Conservation (phyloP, 2,797 vertebrate genomes). For the Menidia menidia region DNA sequence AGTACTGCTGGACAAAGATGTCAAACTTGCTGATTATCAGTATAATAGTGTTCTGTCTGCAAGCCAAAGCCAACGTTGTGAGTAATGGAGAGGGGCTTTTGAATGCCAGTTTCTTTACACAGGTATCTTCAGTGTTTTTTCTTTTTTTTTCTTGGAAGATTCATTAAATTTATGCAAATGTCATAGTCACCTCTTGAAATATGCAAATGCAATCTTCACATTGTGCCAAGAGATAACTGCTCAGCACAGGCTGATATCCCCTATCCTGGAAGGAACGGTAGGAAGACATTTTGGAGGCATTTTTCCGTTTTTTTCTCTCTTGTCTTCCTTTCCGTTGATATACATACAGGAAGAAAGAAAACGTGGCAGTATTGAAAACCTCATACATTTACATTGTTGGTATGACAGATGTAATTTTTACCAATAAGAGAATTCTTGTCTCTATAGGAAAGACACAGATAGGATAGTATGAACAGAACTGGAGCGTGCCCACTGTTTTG, state of each 20-base stretch:
- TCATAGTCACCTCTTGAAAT: conserved; percentile 71
- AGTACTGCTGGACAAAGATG: conserved; percentile 64
- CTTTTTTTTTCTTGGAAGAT: conserved; percentile 53
- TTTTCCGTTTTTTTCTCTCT: conserved; percentile 9
- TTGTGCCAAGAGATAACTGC: conserved; percentile 55
- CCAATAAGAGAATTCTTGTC: background rate
- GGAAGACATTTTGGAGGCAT: conserved; percentile 17
- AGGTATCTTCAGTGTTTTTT: conserved; percentile 59
- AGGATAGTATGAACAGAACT: background rate
- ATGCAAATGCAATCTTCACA: conserved; percentile 70
- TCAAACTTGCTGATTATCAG: conserved; percentile 75
- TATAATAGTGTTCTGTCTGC: conserved; percentile 63
- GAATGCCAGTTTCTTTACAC: conserved; percentile 76
- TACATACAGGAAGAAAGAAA: background rate
- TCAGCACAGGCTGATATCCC: conserved; percentile 45
- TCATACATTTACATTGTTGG: background rate
- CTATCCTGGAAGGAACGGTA: conserved; percentile 33
- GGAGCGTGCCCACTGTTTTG: too few species aligned
- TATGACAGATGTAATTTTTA: background rate
- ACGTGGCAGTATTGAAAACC: background rate
- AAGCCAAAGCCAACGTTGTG: conserved; percentile 72
- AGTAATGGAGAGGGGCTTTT: conserved; percentile 64
- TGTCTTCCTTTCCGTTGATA: conserved; percentile 9
- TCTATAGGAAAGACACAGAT: too few species aligned
- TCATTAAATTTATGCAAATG: conserved; percentile 82